Base-by-base conservation (phyloP, 2,797 vertebrate genomes). In the Xiphophorus birchmanni region DNA sequence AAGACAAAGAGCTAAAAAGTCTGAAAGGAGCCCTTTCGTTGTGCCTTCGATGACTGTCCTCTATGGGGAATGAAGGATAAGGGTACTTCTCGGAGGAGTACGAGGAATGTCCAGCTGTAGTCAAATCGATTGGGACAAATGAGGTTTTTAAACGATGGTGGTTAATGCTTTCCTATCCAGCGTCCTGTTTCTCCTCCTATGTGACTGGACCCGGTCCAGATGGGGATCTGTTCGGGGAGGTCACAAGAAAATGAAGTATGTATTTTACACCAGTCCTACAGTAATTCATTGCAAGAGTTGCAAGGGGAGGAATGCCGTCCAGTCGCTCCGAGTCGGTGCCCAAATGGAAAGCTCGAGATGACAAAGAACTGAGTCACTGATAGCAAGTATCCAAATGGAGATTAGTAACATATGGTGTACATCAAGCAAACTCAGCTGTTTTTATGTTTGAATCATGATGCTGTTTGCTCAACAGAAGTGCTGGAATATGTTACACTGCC, bases 251-350 rank as follows among this genome's bases (percentile, higher is more conserved):
- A 83, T 86, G 85, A 92, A 89, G 93, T 92, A 94, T 90, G 90
- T 88, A 93, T 93, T 95, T 95, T 87, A 90, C 94, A 91, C 92
- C 92, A 93, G 93, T 93, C 89, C 88, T 84, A 92, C 93, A 82
- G 94, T 92, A 79, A 84, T 92, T 95, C 94, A 90, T 96, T 93
- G 92, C 90, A 91, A 88, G 93, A 93, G 90, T 95, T 88, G 84
- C 87, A 86, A 90, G 76, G 35, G 89, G 88, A 94, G 92, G 93
- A 96, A 96, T 96, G 87, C 95, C 91, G 91, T 91, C 87, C 93
- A 89, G 91, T 94, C 92, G 91, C 88, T 88, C 88, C 79, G 76
- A 93, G 86, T 87, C 87, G 75, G 26, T 75, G 40, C 77, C 58
- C 50, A 45, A 18, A 79, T 86, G 74, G 81, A 88, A 11, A 87